Evolutionary conservation across 2,888 invertebrate genomes (phyloP), one percentile per base, ranked within the genome.

Genomic region (Hypomecis punctinalis): DNA sequence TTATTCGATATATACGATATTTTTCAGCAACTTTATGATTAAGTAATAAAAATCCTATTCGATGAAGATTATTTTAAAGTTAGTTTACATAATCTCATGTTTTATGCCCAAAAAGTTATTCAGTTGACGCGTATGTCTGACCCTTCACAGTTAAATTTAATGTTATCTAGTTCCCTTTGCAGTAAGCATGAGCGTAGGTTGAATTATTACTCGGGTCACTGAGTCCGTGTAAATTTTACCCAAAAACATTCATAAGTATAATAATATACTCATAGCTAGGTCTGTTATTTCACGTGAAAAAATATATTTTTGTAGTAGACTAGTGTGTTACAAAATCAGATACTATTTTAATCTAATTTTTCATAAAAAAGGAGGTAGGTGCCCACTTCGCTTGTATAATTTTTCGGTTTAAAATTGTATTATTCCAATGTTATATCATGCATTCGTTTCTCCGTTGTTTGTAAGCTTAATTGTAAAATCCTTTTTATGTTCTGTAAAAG

Each of bases 161-260:
- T 59, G 54, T 63, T 58, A 58, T 48, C 48, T 59, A 59, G 54
- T 59, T 59, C 54, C 59, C 63, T 63, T 47, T 63, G 57, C 48
- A 36, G 58, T 58, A 43, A 57, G 47, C 47, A 33, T 58, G 53
- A 45, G 53, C 36, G 57, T 49, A 52, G 58, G 48, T 42, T 58
- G 58, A 63, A 54, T 54, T 59, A 63, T 62, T 47, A 63, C 9
- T 5, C 35, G 45, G 62, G 56, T 58, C 57, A 63, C 63, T 37
- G 46, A 51, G 42, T 52, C 42, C 11, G 35, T 46, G 46, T 13
- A 49, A 49, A 49, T 42, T 51, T 52, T 47, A 33, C 35, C 13
- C 46, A 56, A 46, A 56, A 49, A 49, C 49, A 35, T 45, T 5
- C 11, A 11, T 39, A 33, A 5, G 10, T 37, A 11, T n/a, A n/a